Evolutionary conservation across 2,113 vertebrate species (phyloP), one percentile per base, ranked within the genome.

Genomic region (Dissostichus mawsoni): DNA sequence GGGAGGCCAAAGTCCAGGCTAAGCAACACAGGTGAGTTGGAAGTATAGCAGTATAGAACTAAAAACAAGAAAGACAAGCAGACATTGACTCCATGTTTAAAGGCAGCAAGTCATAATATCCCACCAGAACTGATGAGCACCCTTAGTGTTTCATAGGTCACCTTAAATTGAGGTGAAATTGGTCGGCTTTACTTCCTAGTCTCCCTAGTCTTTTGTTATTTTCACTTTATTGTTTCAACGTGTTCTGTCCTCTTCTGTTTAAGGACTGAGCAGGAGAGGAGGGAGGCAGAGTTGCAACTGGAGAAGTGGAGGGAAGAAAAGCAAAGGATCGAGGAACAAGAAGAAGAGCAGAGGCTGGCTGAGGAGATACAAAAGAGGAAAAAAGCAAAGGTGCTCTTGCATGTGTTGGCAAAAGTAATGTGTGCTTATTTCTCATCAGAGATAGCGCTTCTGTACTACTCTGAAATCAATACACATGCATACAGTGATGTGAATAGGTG

Each of bases 261-360:
- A n/a, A 91, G 93, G 85, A 55, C 53, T 63, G 94, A 95, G 63
- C 93, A 96, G 76, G 86, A 96, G 91, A 96, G 89, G 84, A 94
- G 75, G 83, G 92, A 93, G 78, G 87, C 81, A 14, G 89, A 94
- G 29, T 69, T 69, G 69, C 92, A 74, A 47, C 48, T 94, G 76
- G 93, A 97, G 86, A 89, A 80, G 63, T 97, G 97, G 97, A 97
- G 91, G 80, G 95, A 92, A 53, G 87, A 95, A 71, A 96, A 93
- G 85, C 94, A 83, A 80, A 69, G 87, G 76, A 93, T 93, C 79
- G 74, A 92, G 76, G 92, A 94, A 69, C 68, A 87, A 78, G 95
- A 96, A 80, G 86, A 89, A 72, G 82, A 94, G 58, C 88, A 93
- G 82, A 94, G 88, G 75, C 63, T 95, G 56, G 88, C 90, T 67